phyloP scores from a whole-genome alignment of 1,140 invertebrate genomes.

The Dryas iulia region DNA sequence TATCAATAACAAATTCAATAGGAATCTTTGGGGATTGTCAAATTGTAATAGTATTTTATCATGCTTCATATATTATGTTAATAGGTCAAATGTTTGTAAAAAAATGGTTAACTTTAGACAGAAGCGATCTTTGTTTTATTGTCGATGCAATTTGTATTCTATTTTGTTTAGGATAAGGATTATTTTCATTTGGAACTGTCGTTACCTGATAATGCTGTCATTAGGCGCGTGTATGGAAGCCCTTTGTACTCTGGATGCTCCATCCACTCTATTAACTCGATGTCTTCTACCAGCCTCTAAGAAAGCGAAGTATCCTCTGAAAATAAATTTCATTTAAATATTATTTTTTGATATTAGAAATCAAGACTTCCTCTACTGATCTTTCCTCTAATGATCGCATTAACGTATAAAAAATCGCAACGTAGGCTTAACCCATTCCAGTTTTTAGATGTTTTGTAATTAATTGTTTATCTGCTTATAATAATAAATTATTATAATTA shows the following conservation, averaged over 20 bases:
- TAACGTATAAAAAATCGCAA: too few relatives aligned
- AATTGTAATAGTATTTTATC: constrained; percentile 13
- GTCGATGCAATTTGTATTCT: constrained; percentile 29
- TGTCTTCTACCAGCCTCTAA: constrained; percentile 90
- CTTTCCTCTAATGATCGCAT: too few relatives aligned
- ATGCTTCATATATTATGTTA: constrained; percentile 31
- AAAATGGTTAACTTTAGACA: constrained; percentile 25
- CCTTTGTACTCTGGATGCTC: constrained; percentile 58
- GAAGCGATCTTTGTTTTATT: constrained; percentile 15
- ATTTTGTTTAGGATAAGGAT: not conserved
- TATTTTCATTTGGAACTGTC: not conserved
- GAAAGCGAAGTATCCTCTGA: constrained; percentile 95
- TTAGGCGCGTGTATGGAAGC: constrained; percentile 85
- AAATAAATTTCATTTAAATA: constrained; percentile 4
- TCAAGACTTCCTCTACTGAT: too few relatives aligned
- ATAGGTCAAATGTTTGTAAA: constrained; percentile 15
- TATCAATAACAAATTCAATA: constrained; percentile 2
- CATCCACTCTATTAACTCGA: constrained; percentile 76
- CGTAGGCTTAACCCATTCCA: too few relatives aligned
- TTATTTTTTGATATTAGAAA: not conserved
- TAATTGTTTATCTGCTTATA: too few relatives aligned
- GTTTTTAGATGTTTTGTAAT: too few relatives aligned
- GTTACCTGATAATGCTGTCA: constrained; percentile 86
- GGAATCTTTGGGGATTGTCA: not conserved
- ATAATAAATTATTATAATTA: too few relatives aligned